These are phyloP conservation scores for Gymnodraco acuticeps DNA, from an alignment of 2,797 vertebrate genomes.

Conservation along the genomic window DNA sequence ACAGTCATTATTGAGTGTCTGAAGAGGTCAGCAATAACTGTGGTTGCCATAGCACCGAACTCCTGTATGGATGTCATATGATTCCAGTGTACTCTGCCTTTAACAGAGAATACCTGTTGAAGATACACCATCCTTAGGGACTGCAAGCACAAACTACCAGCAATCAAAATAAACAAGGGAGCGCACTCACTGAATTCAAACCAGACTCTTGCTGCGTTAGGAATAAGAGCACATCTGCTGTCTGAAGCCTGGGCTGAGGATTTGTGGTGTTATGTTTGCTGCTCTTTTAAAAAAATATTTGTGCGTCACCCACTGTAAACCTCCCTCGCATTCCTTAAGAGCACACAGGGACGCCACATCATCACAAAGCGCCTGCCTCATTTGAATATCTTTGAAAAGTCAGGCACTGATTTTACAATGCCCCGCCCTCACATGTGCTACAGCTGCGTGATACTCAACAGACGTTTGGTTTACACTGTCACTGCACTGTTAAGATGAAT, in stretches of 20 bases:
- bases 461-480: neutral
- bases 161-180: conserved; percentile 23
- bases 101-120: conserved; percentile 16
- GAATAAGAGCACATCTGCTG: conserved; percentile 42
- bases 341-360: conserved; percentile 9
- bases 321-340: conserved; percentile 31
- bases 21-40: conserved; percentile 19
- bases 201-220: conserved; percentile 2
- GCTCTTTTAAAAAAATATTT: conserved; percentile 31
- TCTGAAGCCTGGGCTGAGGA: conserved; percentile 9
- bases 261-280: conserved; percentile 33
- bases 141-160: neutral
- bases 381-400: conserved; percentile 22
- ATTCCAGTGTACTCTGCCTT: conserved; percentile 4
- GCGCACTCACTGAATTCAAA: conserved; percentile 11
- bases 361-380: conserved; percentile 13
- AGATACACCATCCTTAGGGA: neutral
- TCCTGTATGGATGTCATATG: neutral
- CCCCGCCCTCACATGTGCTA: neutral
- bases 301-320: conserved; percentile 6
- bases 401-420: neutral
- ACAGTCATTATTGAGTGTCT: conserved; percentile 1
- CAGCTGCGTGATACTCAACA: neutral
- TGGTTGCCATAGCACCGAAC: neutral
- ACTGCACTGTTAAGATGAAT: neutral